phyloP scores from a whole-genome alignment of 2,797 vertebrate genomes.

The Catharus ustulatus region DNA sequence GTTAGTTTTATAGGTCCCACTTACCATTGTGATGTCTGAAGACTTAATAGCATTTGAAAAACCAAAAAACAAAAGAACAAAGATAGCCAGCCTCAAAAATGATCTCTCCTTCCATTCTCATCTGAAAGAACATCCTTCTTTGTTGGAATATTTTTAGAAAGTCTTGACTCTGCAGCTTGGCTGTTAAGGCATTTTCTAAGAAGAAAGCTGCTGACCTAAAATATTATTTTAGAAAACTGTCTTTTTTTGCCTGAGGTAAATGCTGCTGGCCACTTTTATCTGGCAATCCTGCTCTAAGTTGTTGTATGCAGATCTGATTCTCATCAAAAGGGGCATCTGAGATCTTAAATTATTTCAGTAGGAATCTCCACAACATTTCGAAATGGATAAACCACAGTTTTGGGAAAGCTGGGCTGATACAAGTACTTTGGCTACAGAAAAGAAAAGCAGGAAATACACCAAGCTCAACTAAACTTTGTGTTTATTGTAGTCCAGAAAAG shows the following conservation, averaged over 20 bases:
- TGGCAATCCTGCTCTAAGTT: background rate
- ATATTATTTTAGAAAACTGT: background rate
- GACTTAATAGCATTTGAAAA: background rate
- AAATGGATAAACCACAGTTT: background rate
- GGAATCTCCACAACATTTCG: background rate
- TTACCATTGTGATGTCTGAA: background rate
- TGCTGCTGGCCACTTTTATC: background rate
- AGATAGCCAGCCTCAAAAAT: background rate
- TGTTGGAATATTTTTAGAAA: background rate
- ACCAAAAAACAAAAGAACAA: background rate
- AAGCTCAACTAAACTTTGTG: background rate
- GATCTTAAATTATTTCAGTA: background rate
- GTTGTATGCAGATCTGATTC: background rate
- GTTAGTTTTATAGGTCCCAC: background rate
- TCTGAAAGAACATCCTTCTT: background rate
- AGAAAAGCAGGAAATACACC: background rate
- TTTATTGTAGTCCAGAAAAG: constrained; percentile 15
- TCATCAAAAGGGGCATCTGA: background rate
- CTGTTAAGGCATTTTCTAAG: background rate
- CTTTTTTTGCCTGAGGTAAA: background rate
- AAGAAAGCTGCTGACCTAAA: background rate
- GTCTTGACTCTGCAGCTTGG: background rate
- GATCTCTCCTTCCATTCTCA: background rate
- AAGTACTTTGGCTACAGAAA: background rate
- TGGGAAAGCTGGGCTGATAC: background rate